Base-by-base conservation (phyloP, 2,888 invertebrate species). In the Tinea trinotella region DNA sequence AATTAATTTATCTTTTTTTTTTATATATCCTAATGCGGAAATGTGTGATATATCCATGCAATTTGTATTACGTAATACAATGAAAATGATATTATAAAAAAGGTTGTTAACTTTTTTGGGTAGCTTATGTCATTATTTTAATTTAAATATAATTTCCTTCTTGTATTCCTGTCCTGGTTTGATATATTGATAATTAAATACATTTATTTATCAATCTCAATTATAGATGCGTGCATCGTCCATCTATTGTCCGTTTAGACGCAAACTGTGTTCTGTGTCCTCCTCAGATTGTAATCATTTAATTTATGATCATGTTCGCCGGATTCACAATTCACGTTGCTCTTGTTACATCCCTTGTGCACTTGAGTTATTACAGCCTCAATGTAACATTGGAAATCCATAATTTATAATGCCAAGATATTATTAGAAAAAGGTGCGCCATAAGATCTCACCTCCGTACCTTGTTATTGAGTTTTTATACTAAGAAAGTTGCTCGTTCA, bases 221-320 rank as follows among this genome's bases (percentile, higher is more conserved):
- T 30, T 30, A 30, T 30, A 30, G 2, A 2, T 30, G 7, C n/a
- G 30, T 30, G n/a, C 30, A 30, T 30, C 7, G n/a, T 30, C 30
- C 30, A 30, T 30, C 30, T 30, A 30, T 7, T 30, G 7, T 30
- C 3, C 3, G 22, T 22, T 4, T 7, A 30, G n/a, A 30, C 30
- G n/a, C 30, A 30, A 30, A 30, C 30, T 7, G 30, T 30, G 30
- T 30, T 10, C 12, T 13, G 40, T 63, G 70, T 69, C 66, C 65
- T 68, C 66, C 63, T 60, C 54, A 61, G 76, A 76, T 75, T 60
- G 67, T 70, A 67, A 76, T 77, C 78, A 57, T 60, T 66, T 74
- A 70, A 77, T 77, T 72, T 77, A 78, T 71, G 72, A 67, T 59
- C 67, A 58, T 69, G 68, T 70, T 60, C 59, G 59, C 22, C 59